A percentile compares a stretch with the other conserved stretches of the same genome.
Evolutionary conservation across 2,888 invertebrate genomes (phyloP).

Genomic region (Spialia ferax): DNA sequence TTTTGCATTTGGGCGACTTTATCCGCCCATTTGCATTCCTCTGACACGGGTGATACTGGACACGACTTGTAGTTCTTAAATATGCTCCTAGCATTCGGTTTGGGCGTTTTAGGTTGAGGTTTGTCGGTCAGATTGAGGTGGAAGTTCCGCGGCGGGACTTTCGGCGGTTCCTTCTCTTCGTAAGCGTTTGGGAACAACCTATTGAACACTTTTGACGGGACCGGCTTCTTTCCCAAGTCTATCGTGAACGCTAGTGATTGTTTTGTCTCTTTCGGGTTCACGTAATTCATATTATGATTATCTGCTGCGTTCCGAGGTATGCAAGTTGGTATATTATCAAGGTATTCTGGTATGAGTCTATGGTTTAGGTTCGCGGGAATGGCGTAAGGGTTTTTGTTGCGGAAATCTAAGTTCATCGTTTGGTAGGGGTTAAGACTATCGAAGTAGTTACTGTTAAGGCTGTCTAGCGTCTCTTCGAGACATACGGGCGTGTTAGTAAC

Average conservation of each 20-base stretch:
- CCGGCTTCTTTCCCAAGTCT: slow-evolving; percentile 69
- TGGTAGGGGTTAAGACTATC: slow-evolving; percentile 77
- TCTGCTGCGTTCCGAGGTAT: slow-evolving; percentile 76
- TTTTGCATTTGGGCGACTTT: slow-evolving; percentile 66
- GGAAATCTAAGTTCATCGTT: slow-evolving; percentile 65
- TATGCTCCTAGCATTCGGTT: slow-evolving; percentile 82
- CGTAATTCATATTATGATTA: slow-evolving; percentile 58
- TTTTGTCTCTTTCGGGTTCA: slow-evolving; percentile 70
- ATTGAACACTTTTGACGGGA: slow-evolving; percentile 76
- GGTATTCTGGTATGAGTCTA: slow-evolving; percentile 71
- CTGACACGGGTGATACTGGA: slow-evolving; percentile 93
- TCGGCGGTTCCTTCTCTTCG: slow-evolving; percentile 61
- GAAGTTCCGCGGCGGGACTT: slow-evolving; percentile 72
- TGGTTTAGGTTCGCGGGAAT: slow-evolving; percentile 82
- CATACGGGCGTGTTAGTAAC: slow-evolving; percentile 55
- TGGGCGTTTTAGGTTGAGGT: slow-evolving; percentile 64
- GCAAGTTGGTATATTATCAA: slow-evolving; percentile 66
- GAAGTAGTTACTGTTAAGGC: slow-evolving; percentile 75
- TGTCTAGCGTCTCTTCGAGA: slow-evolving; percentile 76
- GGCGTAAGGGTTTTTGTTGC: slow-evolving; percentile 82
- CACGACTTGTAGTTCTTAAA: slow-evolving; percentile 91
- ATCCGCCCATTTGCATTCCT: slow-evolving; percentile 90
- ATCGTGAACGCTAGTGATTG: slow-evolving; percentile 68
- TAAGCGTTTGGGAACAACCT: slow-evolving; percentile 70
- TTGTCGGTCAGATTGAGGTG: slow-evolving; percentile 74